phyloP scores from a whole-genome alignment of 2,797 vertebrate genomes.

The Hapalemur alaotrensis region DNA sequence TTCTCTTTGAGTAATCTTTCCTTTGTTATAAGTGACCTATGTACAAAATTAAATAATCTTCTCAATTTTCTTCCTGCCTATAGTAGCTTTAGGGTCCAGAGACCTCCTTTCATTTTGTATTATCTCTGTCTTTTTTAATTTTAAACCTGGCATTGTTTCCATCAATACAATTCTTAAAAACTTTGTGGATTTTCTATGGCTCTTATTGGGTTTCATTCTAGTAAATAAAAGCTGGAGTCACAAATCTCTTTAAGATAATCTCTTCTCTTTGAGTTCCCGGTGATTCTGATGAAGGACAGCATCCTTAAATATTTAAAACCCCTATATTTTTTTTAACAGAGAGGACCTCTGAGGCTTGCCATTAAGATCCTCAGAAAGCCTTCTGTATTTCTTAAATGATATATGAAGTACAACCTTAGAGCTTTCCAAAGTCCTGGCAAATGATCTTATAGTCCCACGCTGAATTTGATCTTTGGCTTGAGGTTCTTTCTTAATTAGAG shows the following conservation, averaged over 20 bases:
- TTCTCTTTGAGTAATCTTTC: background rate
- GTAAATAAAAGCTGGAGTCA: background rate
- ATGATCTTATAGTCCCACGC: background rate
- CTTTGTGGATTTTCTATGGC: background rate
- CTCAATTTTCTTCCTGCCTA: background rate
- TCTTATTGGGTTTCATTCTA: background rate
- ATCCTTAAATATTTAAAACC: background rate
- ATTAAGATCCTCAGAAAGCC: background rate
- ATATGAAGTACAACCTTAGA: background rate
- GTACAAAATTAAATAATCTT: background rate
- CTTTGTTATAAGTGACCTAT: background rate
- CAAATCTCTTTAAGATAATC: background rate
- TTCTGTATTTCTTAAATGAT: background rate
- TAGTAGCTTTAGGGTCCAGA: background rate
- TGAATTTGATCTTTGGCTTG: slow-evolving; percentile 19
- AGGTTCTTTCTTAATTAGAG: background rate
- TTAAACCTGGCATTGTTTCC: slow-evolving; percentile 6
- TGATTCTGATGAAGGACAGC: background rate
- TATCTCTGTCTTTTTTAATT: background rate
- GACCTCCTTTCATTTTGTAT: background rate
- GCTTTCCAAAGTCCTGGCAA: background rate
- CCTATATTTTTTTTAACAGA: background rate
- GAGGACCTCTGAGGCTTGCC: background rate
- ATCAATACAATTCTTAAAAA: background rate
- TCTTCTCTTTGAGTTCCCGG: background rate